Base-by-base conservation (phyloP, 2,888 invertebrate genomes). In the Amphiduros pacificus region DNA sequence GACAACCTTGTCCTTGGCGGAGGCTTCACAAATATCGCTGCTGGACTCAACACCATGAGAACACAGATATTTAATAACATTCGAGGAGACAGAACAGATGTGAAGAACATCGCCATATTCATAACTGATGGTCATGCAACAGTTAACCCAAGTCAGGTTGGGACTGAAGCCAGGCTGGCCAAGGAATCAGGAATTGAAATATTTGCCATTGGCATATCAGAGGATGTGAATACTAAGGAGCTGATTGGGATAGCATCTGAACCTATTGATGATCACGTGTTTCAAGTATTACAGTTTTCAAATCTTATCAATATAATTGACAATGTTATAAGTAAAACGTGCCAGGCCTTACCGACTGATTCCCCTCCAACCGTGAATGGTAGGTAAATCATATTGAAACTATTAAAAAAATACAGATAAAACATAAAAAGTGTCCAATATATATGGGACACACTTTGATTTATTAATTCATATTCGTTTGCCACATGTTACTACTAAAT, bases 91-190 rank as follows among this genome's bases (percentile, higher is more conserved):
- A 24, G 59, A 26, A 3, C 52, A 14, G 41, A 51, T 11, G 59
- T 53, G 27, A 52, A 53, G 27, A 59, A 59, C 29, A 26, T 59
- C 20, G 36, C 26, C 20, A 59, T 59, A 3, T 6, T 59, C 28
- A 59, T 59, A 14, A 59, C 59, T 28, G 59, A 59, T 53, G 59
- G 59, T 20, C 44, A 51, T n/a, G 44, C 59, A 17, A 59, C 50
- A 64, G 69, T 77, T 24, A 68, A 77, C 57, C 71, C 59, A 6
- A 22, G 26, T 14, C 52, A 20, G 22, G 41, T 53, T 22, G 2
- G 17, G 6, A 9, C 20, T 2, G 41, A 59, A 36, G 59, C 59
- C 2, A 17, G 4, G 2, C 6, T 26, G 20, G 53, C 52, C 3
- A 20, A 41, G 20, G 58, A 4, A 1, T 27, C 41, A 6, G 58